Percentiles rank a stretch among this genome's conserved stretches.
These are phyloP conservation scores for Drosophila kuntzei DNA, from an alignment of 2,888 invertebrate genomes.

Conservation along the genomic window DNA sequence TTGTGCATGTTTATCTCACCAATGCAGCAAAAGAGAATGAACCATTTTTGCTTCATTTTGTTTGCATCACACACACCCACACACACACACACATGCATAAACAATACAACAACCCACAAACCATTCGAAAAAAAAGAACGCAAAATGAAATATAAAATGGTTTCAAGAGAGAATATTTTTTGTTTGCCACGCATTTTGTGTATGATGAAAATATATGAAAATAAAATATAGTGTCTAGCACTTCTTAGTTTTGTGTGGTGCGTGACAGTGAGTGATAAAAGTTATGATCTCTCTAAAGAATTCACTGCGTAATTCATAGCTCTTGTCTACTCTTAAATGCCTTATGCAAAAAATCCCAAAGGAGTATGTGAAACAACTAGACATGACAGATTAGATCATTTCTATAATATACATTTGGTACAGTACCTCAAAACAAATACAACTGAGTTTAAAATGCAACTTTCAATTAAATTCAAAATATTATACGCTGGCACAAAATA, in stretches of 20 bases:
- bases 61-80: constrained; percentile 16
- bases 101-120: constrained; percentile 3
- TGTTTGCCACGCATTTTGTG: constrained; percentile 9
- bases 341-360: not conserved
- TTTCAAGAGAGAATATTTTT: not conserved
- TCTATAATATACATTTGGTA: not conserved
- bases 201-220: constrained; percentile 40
- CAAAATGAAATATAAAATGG: constrained; percentile 34
- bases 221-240: constrained; percentile 2
- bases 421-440: not conserved
- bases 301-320: constrained; percentile 31
- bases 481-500: too few relatives aligned
- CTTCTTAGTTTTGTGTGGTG: constrained; percentile 12
- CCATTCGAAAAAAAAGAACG: constrained; percentile 13
- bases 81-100: constrained; percentile 7
- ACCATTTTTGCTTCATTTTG: constrained; percentile 39
- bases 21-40: constrained; percentile 43
- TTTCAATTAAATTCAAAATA: not conserved
- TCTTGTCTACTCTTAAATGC: constrained; percentile 1
- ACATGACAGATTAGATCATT: constrained; percentile 10
- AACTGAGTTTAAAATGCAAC: too few relatives aligned
- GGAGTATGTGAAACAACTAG: not conserved
- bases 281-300: constrained; percentile 63
- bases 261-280: constrained; percentile 74
- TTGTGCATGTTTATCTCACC: constrained; percentile 53